Conservation (phyloP, 2,797 vertebrate genomes). For the Natrix natrix region DNA sequence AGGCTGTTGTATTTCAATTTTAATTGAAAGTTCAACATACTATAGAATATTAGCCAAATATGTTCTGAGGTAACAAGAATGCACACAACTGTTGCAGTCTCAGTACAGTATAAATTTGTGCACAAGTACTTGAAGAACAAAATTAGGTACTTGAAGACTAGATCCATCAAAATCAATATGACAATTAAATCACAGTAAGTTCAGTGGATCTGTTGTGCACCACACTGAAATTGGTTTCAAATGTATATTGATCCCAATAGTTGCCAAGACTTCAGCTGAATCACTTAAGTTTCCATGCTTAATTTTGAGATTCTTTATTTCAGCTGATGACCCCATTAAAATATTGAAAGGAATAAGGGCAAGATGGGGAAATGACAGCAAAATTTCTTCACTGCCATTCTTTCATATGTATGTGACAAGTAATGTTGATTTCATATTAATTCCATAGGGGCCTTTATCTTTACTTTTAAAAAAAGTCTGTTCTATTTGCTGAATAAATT, state of each 20-base stretch:
- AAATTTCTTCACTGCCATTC: not conserved
- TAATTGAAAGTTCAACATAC: not conserved
- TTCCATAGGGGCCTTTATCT: not conserved
- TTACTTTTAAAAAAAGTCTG: not conserved
- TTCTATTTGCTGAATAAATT: not conserved
- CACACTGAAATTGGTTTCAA: too few species aligned
- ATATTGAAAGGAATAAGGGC: not conserved
- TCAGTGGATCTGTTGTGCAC: not conserved
- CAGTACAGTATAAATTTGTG: not conserved
- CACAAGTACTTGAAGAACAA: not conserved
- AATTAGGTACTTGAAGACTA: not conserved
- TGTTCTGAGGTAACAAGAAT: not conserved
- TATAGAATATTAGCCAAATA: not conserved
- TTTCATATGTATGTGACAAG: not conserved
- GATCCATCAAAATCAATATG: not conserved
- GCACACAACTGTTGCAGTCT: not conserved
- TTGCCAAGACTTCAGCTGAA: not conserved
- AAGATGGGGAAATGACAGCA: not conserved
- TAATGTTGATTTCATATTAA: not conserved
- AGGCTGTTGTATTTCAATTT: not conserved
- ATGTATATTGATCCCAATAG: not conserved
- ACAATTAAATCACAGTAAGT: not conserved
- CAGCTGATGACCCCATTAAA: not conserved
- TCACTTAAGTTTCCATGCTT: not conserved
- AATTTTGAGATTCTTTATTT: not conserved